Conservation (phyloP, 2,888 invertebrate genomes). For the Drosophila acutilabella region DNA sequence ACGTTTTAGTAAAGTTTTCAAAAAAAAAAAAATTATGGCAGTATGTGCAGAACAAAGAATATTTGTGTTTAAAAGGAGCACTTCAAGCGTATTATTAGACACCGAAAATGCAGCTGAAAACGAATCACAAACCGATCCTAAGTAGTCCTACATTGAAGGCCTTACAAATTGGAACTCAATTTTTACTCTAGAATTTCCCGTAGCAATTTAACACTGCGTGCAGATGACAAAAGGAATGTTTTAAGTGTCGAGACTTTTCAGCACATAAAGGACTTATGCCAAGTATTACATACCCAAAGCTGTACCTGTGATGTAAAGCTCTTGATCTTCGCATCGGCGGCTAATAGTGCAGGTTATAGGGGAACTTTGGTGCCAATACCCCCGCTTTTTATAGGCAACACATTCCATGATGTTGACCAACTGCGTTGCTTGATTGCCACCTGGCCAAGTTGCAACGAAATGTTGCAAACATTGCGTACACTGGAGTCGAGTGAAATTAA, state of each 20-base stretch:
- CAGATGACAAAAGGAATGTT: neutral
- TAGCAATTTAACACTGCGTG: conserved; percentile 8
- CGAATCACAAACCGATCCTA: neutral
- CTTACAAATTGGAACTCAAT: neutral
- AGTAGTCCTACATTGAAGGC: neutral
- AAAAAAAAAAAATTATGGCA: conserved; percentile 7
- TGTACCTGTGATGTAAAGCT: conserved; percentile 30
- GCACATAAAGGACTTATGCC: neutral
- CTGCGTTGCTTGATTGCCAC: conserved; percentile 23
- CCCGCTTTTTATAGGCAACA: conserved; percentile 15
- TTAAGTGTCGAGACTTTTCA: neutral
- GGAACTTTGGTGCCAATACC: conserved; percentile 33
- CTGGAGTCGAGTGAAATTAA: neutral
- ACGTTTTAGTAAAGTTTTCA: neutral
- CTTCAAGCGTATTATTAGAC: neutral
- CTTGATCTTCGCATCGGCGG: conserved; percentile 39
- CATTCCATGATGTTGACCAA: conserved; percentile 29
- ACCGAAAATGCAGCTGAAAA: neutral
- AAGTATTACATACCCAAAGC: conserved; percentile 13
- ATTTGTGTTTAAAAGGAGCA: neutral
- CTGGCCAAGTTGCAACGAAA: conserved; percentile 41
- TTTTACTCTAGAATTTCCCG: neutral
- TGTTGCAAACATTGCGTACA: conserved; percentile 10
- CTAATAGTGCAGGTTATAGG: conserved; percentile 19
- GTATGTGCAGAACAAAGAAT: neutral